Percentiles rank a stretch among this genome's conserved stretches.
Conservation (phyloP, 2,888 invertebrate species). For the Cephus sareptanus region DNA sequence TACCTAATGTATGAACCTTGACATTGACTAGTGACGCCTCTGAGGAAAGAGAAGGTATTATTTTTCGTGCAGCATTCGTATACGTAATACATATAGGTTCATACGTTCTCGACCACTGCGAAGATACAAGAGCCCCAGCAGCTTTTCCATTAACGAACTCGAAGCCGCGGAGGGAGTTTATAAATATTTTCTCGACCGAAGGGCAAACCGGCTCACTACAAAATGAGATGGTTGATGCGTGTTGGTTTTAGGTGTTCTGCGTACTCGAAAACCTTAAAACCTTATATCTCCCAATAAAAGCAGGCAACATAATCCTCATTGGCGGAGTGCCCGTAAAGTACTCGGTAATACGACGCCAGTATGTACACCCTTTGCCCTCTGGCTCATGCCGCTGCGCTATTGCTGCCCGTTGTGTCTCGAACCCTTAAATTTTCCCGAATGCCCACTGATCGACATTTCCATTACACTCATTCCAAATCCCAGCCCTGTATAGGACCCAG, state of each 20-base stretch:
- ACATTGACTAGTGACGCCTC: background rate
- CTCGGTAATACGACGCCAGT: slow-evolving; percentile 39
- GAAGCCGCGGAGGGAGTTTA: background rate
- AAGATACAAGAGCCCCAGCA: background rate
- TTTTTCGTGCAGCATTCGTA: background rate
- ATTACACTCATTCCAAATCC: background rate
- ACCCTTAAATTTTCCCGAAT: background rate
- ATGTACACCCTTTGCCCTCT: background rate
- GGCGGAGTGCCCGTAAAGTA: slow-evolving; percentile 48
- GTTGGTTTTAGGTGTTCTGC: background rate
- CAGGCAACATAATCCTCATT: slow-evolving; percentile 57
- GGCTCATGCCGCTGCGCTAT: background rate
- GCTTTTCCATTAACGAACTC: background rate
- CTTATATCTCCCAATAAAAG: slow-evolving; percentile 41
- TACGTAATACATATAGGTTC: background rate
- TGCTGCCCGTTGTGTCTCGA: background rate
- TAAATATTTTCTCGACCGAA: background rate
- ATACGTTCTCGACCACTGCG: background rate
- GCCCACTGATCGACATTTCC: background rate
- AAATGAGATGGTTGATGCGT: background rate
- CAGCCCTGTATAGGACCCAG: background rate
- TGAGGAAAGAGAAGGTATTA: background rate
- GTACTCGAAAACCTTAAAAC: slow-evolving; percentile 1
- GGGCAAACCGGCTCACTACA: background rate
- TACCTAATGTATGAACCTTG: background rate